These are phyloP conservation scores for Phalera bucephala DNA, from an alignment of 2,888 invertebrate species.

Conservation along the genomic window DNA sequence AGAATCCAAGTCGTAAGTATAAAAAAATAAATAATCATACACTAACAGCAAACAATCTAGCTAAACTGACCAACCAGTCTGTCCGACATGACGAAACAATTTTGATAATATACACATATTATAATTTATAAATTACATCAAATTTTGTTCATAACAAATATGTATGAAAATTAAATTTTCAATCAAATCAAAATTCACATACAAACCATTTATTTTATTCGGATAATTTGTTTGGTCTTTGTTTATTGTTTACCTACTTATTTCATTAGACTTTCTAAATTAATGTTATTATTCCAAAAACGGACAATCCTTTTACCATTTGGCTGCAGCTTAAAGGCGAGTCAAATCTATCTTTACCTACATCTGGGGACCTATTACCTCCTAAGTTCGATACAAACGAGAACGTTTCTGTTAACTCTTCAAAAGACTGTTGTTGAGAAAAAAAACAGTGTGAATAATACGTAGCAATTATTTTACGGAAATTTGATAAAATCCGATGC, in stretches of 20 bases:
- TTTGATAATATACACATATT: not conserved
- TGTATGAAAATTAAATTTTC: not conserved
- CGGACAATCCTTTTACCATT: not conserved
- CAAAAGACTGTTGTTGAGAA: too few species aligned
- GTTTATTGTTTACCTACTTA: too few species aligned
- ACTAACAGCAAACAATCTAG: constrained; percentile 25
- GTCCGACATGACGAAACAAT: constrained; percentile 1
- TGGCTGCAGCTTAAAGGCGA: not conserved
- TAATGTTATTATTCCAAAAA: not conserved
- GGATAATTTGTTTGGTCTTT: not conserved
- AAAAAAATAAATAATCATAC: constrained; percentile 39
- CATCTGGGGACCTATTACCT: too few species aligned
- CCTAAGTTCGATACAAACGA: too few species aligned
- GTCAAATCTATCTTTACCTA: too few species aligned
- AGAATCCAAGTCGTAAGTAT: constrained; percentile 17
- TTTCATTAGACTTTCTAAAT: not conserved
- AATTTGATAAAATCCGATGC: too few species aligned
- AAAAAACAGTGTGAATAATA: too few species aligned
- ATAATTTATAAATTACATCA: not conserved
- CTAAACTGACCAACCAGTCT: constrained; percentile 28
- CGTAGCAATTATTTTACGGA: too few species aligned
- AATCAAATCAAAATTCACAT: too few species aligned
- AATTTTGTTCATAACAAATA: not conserved
- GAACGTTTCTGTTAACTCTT: too few species aligned
- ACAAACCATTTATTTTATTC: too few species aligned